phyloP scores from a whole-genome alignment of 53 echinoderm and acorn worm species.

The Apostichopus leukothele region DNA sequence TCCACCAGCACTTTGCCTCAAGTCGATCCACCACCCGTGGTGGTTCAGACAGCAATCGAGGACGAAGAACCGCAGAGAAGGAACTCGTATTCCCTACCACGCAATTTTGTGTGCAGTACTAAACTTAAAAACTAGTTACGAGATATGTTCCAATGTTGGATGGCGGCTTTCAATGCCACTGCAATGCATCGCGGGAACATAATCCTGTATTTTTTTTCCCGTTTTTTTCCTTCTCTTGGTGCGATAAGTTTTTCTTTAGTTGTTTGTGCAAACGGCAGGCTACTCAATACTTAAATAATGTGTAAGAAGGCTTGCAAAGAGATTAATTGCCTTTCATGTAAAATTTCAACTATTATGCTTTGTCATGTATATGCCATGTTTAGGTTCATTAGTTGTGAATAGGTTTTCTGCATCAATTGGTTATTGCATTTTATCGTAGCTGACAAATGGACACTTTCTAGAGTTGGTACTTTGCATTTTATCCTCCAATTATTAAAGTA shows the following conservation, averaged over 20 bases:
- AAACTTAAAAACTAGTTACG: background rate
- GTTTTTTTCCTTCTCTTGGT: background rate
- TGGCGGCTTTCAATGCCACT: constrained; percentile 23
- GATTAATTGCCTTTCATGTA: too few species aligned
- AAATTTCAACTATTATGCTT: too few species aligned
- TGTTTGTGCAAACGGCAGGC: too few species aligned
- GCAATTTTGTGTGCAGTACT: constrained; percentile 51
- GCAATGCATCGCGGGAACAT: constrained; percentile 5
- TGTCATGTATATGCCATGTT: too few species aligned
- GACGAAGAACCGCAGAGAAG: constrained; percentile 41
- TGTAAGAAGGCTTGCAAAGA: too few species aligned
- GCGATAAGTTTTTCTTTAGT: background rate
- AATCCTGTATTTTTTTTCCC: background rate
- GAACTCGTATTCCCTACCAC: constrained; percentile 44
- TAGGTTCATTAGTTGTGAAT: too few species aligned
- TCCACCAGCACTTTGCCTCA: constrained; percentile 33
- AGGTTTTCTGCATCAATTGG: too few species aligned
- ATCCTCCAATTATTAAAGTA: too few species aligned
- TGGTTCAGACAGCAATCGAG: background rate
- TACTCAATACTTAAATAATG: too few species aligned
- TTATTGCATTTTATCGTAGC: too few species aligned
- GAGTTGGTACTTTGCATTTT: too few species aligned
- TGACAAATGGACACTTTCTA: too few species aligned
- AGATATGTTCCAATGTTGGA: background rate
- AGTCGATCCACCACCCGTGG: background rate